phyloP scores from a whole-genome alignment of 1,140 invertebrate species.

The Melitaea cinxia region DNA sequence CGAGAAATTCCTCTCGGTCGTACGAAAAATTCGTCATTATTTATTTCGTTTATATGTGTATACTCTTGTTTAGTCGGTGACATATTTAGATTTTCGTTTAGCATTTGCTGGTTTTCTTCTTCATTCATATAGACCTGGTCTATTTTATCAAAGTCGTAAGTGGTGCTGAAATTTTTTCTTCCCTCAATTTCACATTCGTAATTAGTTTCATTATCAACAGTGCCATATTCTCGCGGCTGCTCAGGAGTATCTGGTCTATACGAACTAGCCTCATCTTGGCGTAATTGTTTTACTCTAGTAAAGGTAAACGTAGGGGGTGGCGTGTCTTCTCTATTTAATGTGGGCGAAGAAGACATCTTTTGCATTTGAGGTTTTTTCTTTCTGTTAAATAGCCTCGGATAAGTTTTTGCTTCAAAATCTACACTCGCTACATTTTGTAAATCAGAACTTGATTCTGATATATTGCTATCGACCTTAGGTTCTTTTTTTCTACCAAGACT shows the following conservation, averaged over 20 bases:
- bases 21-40: constrained; percentile 93
- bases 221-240: constrained; percentile 70
- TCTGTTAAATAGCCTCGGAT: constrained; percentile 87
- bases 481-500: constrained; percentile 70
- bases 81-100: constrained; percentile 46
- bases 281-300: constrained; percentile 63
- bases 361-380: constrained; percentile 78
- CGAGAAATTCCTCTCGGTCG: constrained; percentile 90
- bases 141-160: constrained; percentile 72
- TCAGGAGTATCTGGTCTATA: constrained; percentile 63
- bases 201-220: constrained; percentile 50
- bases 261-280: constrained; percentile 35
- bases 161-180: constrained; percentile 58
- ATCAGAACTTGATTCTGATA: constrained; percentile 64
- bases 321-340: constrained; percentile 75
- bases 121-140: constrained; percentile 59
- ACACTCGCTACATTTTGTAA: constrained; percentile 79
- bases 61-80: constrained; percentile 72
- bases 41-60: constrained; percentile 88
- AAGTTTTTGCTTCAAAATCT: constrained; percentile 88
- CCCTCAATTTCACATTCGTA: constrained; percentile 46
- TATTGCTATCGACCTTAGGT: constrained; percentile 66
- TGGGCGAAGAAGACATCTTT: constrained; percentile 73
- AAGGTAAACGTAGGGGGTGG: constrained; percentile 76
- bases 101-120: constrained; percentile 41